Percentiles rank a stretch among this genome's conserved stretches.
These are phyloP conservation scores for Phortica okadai DNA, from an alignment of 2,888 invertebrate genomes.

Conservation along the genomic window DNA sequence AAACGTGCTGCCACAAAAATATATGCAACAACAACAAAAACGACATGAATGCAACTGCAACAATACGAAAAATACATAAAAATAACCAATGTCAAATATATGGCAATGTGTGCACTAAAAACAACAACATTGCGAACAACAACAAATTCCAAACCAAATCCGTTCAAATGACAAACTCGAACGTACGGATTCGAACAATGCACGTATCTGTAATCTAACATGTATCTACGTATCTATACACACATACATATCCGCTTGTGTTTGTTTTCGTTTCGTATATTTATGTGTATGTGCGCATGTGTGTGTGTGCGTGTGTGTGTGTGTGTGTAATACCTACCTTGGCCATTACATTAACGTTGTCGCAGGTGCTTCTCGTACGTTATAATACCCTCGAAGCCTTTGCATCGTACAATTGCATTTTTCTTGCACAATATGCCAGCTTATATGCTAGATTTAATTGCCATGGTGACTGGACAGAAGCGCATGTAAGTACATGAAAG, in stretches of 20 bases:
- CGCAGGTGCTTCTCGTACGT: constrained; percentile 77
- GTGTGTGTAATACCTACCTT: constrained; percentile 39
- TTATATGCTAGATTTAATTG: constrained; percentile 77
- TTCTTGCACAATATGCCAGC: constrained; percentile 76
- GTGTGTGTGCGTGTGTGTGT: background rate
- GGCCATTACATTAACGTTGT: constrained; percentile 1
- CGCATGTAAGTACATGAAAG: constrained; percentile 73
- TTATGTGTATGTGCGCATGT: constrained; percentile 10
- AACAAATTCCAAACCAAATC: constrained; percentile 38
- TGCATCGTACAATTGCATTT: constrained; percentile 75
- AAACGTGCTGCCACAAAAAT: constrained; percentile 47
- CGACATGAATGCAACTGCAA: constrained; percentile 23
- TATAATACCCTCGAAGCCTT: constrained; percentile 76
- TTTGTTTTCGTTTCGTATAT: constrained; percentile 18
- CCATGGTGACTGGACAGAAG: constrained; percentile 75
- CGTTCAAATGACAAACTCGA: constrained; percentile 53
- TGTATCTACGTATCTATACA: constrained; percentile 32
- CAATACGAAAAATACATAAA: constrained; percentile 36
- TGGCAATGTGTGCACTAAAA: constrained; percentile 24
- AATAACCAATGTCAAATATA: constrained; percentile 31
- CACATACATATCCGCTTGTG: background rate
- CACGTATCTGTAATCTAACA: constrained; percentile 15
- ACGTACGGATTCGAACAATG: constrained; percentile 8
- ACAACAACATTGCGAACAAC: constrained; percentile 45
- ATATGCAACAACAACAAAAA: constrained; percentile 33